Evolutionary conservation across 2,113 vertebrate species (phyloP).

Genomic region (Cyphomyrus discorhynchus): DNA sequence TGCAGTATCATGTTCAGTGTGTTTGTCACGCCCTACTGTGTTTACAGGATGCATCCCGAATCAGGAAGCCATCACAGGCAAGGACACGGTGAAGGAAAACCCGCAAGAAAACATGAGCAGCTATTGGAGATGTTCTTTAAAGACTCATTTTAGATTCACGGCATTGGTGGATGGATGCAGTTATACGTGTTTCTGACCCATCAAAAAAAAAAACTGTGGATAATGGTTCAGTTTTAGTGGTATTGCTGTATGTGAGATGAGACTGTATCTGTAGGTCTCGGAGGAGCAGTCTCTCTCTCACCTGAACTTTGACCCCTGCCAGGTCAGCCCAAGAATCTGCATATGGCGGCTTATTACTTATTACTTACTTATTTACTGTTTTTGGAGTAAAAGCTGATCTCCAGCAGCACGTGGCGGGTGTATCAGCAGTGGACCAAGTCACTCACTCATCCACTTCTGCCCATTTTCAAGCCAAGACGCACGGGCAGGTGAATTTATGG

Average conservation of each 20-base stretch:
- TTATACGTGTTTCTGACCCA: neutral
- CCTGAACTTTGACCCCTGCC: neutral
- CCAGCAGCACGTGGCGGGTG: neutral
- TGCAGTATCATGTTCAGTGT: neutral
- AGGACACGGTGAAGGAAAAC: neutral
- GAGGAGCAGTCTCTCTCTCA: neutral
- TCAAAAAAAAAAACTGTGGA: neutral
- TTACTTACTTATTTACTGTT: neutral
- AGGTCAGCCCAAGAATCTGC: neutral
- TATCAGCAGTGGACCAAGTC: neutral
- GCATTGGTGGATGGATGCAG: neutral
- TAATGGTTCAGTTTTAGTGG: neutral
- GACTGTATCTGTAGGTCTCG: neutral
- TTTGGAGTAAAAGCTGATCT: neutral
- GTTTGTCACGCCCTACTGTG: neutral
- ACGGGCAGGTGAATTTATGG: neutral
- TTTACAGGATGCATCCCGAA: neutral
- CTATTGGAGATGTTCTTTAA: neutral
- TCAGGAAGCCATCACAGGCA: neutral
- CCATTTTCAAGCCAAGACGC: neutral
- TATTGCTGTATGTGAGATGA: neutral
- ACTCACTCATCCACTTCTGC: neutral
- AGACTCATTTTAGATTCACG: neutral
- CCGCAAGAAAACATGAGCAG: neutral
- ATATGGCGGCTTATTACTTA: neutral